Base-by-base conservation (phyloP, 2,888 invertebrate genomes). In the Tholera decimalis region DNA sequence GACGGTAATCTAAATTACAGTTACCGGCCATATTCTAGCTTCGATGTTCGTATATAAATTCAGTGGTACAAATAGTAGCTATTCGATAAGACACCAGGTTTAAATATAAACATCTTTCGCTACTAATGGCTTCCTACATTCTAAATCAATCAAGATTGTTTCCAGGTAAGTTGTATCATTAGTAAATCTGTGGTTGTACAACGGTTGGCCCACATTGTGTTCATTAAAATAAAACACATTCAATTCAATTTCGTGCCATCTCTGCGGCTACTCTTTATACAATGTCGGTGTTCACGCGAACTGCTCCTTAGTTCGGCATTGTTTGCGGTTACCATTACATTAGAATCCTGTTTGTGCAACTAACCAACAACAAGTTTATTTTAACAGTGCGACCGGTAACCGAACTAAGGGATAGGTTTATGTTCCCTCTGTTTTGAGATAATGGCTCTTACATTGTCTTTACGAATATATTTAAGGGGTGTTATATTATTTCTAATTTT, bases 191-290 rank as follows among this genome's bases (percentile, higher is more conserved):
- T 75, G 79, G 72, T 80, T 76, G 74, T 83, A 79, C 88, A 91
- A 89, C 91, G 91, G 92, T 91, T 85, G 91, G 75, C 91, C 92
- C 83, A 91, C 89, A 91, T 91, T 76, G 78, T 56, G 75, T 87
- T 91, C 89, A 91, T 91, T 91, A 91, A 89, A 91, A 90, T 88
- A 91, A 91, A 92, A 90, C 88, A 86, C 83, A 88, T 86, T n/a
- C n/a, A n/a, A n/a, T 88, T 90, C 88, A 91, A 89, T 91, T 91
- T 88, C 85, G 89, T 89, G 85, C 82, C 88, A 91, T 91, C 91
- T 91, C 68, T 83, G 79, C 54, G 78, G 83, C 83, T 80, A 85
- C 88, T 91, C 92, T 92, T 93, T 90, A 93, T 88, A 93, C 91
- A 92, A 91, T 89, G 93, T 91, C 90, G 82, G 85, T 69, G 47